These are phyloP conservation scores for Pithys albifrons DNA, from an alignment of 2,113 vertebrate species.

Conservation along the genomic window DNA sequence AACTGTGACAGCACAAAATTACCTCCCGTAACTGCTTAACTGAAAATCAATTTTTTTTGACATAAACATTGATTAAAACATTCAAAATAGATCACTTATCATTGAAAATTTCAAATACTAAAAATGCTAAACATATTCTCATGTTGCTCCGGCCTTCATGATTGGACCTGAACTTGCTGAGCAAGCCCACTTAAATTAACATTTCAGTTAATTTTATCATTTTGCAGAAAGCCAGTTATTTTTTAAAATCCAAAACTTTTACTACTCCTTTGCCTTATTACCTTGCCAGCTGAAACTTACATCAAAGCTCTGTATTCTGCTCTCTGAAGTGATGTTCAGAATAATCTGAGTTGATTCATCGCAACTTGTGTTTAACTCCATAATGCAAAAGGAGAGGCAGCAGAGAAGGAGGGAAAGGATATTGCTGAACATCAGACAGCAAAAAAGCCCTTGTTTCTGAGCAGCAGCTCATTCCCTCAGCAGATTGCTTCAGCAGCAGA, in stretches of 20 bases:
- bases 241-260: not conserved
- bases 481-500: not conserved
- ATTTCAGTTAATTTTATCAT: not conserved
- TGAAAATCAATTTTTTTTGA: conserved; percentile 41
- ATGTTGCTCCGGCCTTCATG: not conserved
- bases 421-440: not conserved
- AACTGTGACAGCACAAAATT: not conserved
- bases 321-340: not conserved
- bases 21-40: not conserved
- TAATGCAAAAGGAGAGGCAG: not conserved
- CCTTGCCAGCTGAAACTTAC: not conserved
- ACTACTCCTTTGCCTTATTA: not conserved
- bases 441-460: not conserved
- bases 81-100: not conserved
- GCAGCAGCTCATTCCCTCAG: not conserved
- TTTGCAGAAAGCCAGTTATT: not conserved
- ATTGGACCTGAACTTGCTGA: not conserved
- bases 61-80: not conserved
- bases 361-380: not conserved
- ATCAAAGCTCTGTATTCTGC: not conserved
- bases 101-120: not conserved
- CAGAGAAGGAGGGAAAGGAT: not conserved
- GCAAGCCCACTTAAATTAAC: not conserved
- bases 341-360: not conserved
- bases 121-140: not conserved